Evolutionary conservation across 1,140 invertebrate genomes (phyloP), one percentile per base, ranked within the genome.

Genomic region (Bombus polaris): DNA sequence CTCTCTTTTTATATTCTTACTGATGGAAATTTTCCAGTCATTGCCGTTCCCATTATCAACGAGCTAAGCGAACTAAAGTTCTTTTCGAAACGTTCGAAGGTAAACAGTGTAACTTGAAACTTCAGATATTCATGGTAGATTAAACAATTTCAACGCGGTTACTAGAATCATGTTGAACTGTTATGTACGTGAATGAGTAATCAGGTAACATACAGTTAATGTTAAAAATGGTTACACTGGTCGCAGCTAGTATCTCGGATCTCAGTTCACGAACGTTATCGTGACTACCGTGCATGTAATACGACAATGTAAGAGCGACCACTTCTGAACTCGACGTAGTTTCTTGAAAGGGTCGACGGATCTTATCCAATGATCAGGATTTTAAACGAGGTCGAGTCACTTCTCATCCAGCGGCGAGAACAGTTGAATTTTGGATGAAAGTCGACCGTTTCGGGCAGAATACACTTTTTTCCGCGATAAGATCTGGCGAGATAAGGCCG

Each of bases 291-390:
- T 42, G 25, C 8, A 42, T 72, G 47, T 22, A 53, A 57, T 12
- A 12, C 22, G 73, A 59, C 53, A 35, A 57, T 37, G 74, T 53
- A 59, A 53, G n/a, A 57, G 74, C 35, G n/a, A 22, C 37, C 68
- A 72, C 70, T 72, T 72, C 70, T 72, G 39, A 44, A 72, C 28
- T 1, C 13, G 37, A 15, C 12, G 35, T n/a, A 22, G 4, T 75
- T 22, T 37, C 74, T 53, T 22, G n/a, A 37, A 28, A 47, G 44
- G 15, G 10, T 22, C 25, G 12, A 28, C 42, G 18, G 42, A 59
- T 76, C 53, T 76, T 59, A 37, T 76, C 53, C 74, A 35, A 59
- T 59, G 47, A 76, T 76, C 53, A 57, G 47, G 71, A 73, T 47
- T 47, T 73, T 32, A 28, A 76, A 57, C 74, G 44, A 76, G 74